Percentiles rank a stretch among this genome's conserved stretches.
Evolutionary conservation across 2,113 vertebrate species (phyloP).

Genomic region (Psilopsiagon aurifrons): DNA sequence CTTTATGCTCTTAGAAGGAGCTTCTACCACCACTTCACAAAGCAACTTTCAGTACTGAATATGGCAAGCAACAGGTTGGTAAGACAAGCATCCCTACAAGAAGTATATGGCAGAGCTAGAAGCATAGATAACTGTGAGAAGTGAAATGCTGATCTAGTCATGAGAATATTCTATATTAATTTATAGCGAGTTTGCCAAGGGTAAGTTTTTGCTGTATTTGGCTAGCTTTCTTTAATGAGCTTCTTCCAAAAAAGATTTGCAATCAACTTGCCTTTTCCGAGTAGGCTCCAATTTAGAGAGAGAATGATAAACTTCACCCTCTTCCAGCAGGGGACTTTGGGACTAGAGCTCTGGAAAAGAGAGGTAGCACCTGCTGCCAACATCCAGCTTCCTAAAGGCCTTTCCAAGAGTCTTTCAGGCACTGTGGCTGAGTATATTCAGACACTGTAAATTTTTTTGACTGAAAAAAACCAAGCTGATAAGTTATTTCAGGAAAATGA

Average conservation of each 20-base stretch:
- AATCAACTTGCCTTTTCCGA: conserved; percentile 43
- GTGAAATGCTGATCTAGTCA: background rate
- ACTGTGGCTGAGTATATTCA: background rate
- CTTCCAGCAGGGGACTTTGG: conserved; percentile 37
- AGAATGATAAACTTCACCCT: conserved; percentile 32
- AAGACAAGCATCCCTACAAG: accelerated
- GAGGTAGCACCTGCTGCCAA: background rate
- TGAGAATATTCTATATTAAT: background rate
- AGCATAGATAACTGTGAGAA: background rate
- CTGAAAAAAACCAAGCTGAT: background rate
- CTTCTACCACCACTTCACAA: background rate
- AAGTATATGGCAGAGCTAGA: background rate
- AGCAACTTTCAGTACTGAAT: background rate
- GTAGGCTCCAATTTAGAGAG: conserved; percentile 42
- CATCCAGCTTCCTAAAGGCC: conserved; percentile 41
- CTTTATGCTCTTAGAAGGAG: background rate
- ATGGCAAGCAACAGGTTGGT: background rate
- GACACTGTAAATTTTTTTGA: background rate
- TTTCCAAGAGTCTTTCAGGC: conserved; percentile 29
- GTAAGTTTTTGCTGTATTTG: background rate
- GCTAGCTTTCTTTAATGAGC: background rate
- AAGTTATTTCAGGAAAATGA: background rate
- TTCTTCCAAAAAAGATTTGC: conserved; percentile 44
- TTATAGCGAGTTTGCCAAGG: background rate
- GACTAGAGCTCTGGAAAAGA: conserved; percentile 29